phyloP scores from a whole-genome alignment of 2,797 vertebrate species.

The Bradypus variegatus region DNA sequence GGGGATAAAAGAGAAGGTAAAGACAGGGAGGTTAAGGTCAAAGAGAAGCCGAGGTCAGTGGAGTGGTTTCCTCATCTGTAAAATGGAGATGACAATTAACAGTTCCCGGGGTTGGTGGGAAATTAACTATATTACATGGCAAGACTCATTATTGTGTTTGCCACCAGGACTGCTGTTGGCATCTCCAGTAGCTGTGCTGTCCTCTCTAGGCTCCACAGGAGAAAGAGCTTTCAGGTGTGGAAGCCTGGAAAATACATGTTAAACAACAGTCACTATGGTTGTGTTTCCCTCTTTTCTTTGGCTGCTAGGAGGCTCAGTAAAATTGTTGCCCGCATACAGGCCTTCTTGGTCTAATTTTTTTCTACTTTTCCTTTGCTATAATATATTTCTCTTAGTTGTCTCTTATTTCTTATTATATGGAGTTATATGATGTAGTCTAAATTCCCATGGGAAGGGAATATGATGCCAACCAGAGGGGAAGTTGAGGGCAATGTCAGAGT shows the following conservation, averaged over 20 bases:
- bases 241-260: not conserved
- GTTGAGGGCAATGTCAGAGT: not conserved
- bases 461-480: not conserved
- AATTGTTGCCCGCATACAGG: not conserved
- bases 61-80: not conserved
- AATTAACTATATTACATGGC: fast-evolving
- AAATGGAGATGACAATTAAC: not conserved
- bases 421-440: not conserved
- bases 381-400: not conserved
- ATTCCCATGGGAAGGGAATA: not conserved
- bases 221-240: not conserved
- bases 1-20: not conserved
- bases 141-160: not conserved
- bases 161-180: not conserved
- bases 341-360: not conserved
- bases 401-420: not conserved
- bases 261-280: not conserved
- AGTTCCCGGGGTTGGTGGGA: not conserved
- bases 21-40: not conserved
- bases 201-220: not conserved
- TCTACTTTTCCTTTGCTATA: not conserved
- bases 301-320: conserved; percentile 25
- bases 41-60: not conserved
- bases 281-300: conserved; percentile 12
- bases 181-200: not conserved